A percentile compares a stretch with the other conserved stretches of the same genome.
These are phyloP conservation scores for Novumbra hubbsi DNA, from an alignment of 2,797 vertebrate species.

Conservation along the genomic window DNA sequence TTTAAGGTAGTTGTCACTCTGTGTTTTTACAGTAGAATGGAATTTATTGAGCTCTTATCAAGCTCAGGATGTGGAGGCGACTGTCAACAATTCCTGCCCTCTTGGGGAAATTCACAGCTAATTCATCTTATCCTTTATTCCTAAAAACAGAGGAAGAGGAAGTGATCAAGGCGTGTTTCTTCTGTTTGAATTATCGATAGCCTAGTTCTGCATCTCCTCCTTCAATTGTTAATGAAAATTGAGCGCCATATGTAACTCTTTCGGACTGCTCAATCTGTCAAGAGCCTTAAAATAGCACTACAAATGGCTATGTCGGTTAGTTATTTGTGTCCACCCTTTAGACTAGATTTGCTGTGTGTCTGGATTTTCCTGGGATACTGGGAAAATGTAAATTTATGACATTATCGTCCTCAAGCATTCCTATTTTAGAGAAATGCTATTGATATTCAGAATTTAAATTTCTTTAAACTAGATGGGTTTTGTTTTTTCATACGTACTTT, in stretches of 20 bases:
- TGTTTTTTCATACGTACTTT: too few relatives aligned
- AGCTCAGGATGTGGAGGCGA: slow-evolving; percentile 8
- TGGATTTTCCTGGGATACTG: neutral
- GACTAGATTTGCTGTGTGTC: slow-evolving; percentile 19
- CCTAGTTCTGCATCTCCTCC: slow-evolving; percentile 56
- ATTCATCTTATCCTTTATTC: slow-evolving; percentile 24
- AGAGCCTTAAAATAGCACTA: slow-evolving; percentile 53
- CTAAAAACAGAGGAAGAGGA: slow-evolving; percentile 30
- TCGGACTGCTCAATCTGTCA: slow-evolving; percentile 45
- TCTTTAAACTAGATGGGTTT: too few relatives aligned
- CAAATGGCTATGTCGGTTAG: slow-evolving; percentile 32
- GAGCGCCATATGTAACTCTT: slow-evolving; percentile 45
- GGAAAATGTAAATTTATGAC: neutral
- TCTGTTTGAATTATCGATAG: slow-evolving; percentile 47
- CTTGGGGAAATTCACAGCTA: slow-evolving; percentile 8
- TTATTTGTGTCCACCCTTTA: slow-evolving; percentile 29
- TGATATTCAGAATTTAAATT: too few relatives aligned
- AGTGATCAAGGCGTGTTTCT: slow-evolving; percentile 42
- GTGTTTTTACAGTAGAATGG: neutral
- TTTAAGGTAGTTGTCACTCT: slow-evolving; percentile 1
- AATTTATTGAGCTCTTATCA: slow-evolving; percentile 1
- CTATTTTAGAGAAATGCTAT: slow-evolving; percentile 26
- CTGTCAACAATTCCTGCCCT: slow-evolving; percentile 14
- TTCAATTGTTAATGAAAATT: slow-evolving; percentile 60
- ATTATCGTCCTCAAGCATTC: slow-evolving; percentile 20